Evolutionary conservation across 2,797 vertebrate genomes (phyloP), one percentile per base, ranked within the genome.

Genomic region (Lepus oiostolus): DNA sequence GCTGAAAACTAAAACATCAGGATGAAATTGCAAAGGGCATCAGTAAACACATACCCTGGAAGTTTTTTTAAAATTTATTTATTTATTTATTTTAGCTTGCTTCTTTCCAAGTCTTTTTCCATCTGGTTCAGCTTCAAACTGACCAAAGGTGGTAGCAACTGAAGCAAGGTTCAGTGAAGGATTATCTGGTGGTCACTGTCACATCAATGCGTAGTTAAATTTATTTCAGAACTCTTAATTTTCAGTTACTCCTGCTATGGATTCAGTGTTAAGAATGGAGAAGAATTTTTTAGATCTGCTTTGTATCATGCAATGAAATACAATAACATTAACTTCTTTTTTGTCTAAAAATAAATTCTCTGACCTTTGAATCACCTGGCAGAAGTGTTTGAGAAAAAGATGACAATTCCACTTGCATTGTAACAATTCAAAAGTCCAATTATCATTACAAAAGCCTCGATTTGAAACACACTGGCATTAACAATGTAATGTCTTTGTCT

Each of bases 341-440:
- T 83, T 35, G 58, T 77, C 42, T 88, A 80, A 60, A 90, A 47
- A 81, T 28, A 32, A 38, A 74, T 75, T 91, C 4, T 85, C 54
- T 95, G n/a, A 95, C 63, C 71, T 0, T 0, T 76, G 90, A 95
- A 92, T 97, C 38, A 90, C 11, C 35, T 92, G 22, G 54, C 35
- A 72, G 88, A 77, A 94, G 68, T 95, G 2, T 81, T 96, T 91
- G 50, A 54, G 28, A 63, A 71, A 96, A 92, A 28, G 62, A 85
- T 75, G n/a, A 72, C 87, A 38, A 85, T 93, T 93, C 80, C 28
- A 82, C 65, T 93, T 74, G 22, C 70, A 32, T 16, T 96, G 1
- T 88, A 94, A 96, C 85, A 95, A 97, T 94, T 87, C 91, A 96
- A 92, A 94, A 65, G 88, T 52, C 83, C 13, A 93, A 86, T 63